Conservation (phyloP, 2,797 vertebrate genomes). For the Acipenser oxyrinchus region DNA sequence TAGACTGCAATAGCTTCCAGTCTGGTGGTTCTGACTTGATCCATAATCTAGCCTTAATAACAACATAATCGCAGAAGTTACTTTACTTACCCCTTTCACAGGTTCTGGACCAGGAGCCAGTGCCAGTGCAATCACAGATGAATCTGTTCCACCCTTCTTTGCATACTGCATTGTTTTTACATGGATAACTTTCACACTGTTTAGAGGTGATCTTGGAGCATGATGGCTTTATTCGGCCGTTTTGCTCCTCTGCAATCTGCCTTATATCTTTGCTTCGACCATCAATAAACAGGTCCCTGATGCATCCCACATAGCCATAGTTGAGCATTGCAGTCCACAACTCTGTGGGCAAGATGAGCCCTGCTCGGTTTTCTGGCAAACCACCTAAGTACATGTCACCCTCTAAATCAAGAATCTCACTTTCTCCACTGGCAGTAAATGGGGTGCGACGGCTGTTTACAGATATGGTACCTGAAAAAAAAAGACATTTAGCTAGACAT, state of each 20-base stretch:
- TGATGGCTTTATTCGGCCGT: conserved; percentile 90
- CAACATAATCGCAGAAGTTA: conserved; percentile 23
- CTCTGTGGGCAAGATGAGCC: conserved; percentile 91
- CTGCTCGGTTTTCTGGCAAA: conserved; percentile 80
- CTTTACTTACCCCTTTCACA: conserved; percentile 83
- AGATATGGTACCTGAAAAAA: conserved; percentile 82
- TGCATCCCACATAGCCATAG: conserved; percentile 93
- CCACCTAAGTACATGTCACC: conserved; percentile 96
- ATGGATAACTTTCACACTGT: conserved; percentile 92
- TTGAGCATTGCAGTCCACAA: conserved; percentile 98
- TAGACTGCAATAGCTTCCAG: too few relatives aligned
- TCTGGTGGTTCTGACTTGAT: too few relatives aligned
- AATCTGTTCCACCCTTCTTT: conserved; percentile 98
- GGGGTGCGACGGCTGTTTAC: conserved; percentile 93
- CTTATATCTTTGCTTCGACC: conserved; percentile 96
- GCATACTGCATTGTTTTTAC: conserved; percentile 87
- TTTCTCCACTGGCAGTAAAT: conserved; percentile 94
- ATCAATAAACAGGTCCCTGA: conserved; percentile 92
- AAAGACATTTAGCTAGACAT: background rate
- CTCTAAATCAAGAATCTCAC: conserved; percentile 92
- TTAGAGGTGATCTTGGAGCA: conserved; percentile 81
- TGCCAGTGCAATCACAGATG: conserved; percentile 95
- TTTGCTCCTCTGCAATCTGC: conserved; percentile 89
- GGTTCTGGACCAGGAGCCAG: conserved; percentile 89
- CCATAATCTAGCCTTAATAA: conserved; percentile 15